Percentiles rank a stretch among this genome's conserved stretches.
These are phyloP conservation scores for Grus americana DNA, from an alignment of 2,113 vertebrate species.

Conservation along the genomic window DNA sequence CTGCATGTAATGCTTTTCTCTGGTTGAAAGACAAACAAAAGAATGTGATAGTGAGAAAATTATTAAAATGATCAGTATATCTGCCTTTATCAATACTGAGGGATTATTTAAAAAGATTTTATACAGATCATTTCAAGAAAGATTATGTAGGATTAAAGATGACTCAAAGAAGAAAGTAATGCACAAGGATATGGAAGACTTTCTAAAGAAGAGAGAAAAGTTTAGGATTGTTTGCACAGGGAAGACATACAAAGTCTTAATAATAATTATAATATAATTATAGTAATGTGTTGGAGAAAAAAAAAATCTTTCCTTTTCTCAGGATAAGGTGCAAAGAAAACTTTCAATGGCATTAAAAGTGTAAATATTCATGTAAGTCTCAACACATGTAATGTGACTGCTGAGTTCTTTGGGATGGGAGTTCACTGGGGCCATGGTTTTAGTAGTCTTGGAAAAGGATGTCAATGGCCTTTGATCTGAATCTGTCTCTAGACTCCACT, in stretches of 20 bases:
- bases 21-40: neutral
- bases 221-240: neutral
- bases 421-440: neutral
- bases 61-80: neutral
- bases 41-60: neutral
- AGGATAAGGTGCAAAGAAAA: neutral
- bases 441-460: neutral
- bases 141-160: neutral
- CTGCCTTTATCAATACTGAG: neutral
- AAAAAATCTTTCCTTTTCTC: neutral
- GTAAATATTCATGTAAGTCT: neutral
- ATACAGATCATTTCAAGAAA: neutral
- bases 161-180: neutral
- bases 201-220: neutral
- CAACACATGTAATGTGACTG: neutral
- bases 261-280: too few species aligned
- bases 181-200: neutral
- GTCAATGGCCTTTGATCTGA: neutral
- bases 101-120: neutral
- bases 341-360: neutral
- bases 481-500: neutral
- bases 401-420: neutral
- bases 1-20: neutral
- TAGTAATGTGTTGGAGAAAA: neutral
- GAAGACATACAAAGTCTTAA: neutral